A percentile compares a stretch with the other conserved stretches of the same genome.
These are phyloP conservation scores for Onthophagus sagittarius DNA, from an alignment of 2,888 invertebrate species.

Conservation along the genomic window DNA sequence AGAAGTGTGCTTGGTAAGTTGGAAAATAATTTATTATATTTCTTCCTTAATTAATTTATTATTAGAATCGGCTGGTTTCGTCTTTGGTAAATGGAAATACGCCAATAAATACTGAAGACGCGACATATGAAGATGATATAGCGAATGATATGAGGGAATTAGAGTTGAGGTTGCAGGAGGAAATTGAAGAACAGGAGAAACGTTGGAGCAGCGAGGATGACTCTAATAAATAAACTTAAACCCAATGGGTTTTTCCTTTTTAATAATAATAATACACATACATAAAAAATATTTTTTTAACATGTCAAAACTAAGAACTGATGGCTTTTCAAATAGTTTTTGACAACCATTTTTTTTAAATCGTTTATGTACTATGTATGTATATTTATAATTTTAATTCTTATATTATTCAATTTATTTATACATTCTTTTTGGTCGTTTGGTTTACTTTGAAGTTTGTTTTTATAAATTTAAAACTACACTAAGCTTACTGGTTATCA, in stretches of 20 bases:
- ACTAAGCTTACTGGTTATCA: not conserved
- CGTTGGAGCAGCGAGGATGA: conserved; percentile 61
- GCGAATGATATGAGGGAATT: conserved; percentile 65
- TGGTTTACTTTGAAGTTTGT: not conserved
- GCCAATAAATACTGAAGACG: conserved; percentile 48
- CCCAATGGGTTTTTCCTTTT: conserved; percentile 44
- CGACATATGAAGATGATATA: conserved; percentile 61
- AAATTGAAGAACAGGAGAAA: conserved; percentile 61
- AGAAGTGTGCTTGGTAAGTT: conserved; percentile 51
- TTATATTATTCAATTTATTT: not conserved
- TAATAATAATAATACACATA: not conserved
- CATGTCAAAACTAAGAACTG: conserved; percentile 4
- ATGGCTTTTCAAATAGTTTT: not conserved
- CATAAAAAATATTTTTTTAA: not conserved
- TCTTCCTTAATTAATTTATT: conserved; percentile 25
- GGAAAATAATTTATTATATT: conserved; percentile 1
- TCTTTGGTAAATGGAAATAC: conserved; percentile 31
- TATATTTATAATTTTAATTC: not conserved
- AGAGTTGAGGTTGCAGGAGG: conserved; percentile 62
- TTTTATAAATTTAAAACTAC: not conserved
- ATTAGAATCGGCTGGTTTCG: conserved; percentile 46
- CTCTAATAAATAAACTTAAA: conserved; percentile 44
- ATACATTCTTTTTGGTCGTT: not conserved
- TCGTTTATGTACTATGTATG: not conserved
- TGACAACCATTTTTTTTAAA: not conserved